Percentiles rank a stretch among this genome's conserved stretches.
phyloP scores from a whole-genome alignment of 2,113 vertebrate genomes.

The Scolopax mira region DNA sequence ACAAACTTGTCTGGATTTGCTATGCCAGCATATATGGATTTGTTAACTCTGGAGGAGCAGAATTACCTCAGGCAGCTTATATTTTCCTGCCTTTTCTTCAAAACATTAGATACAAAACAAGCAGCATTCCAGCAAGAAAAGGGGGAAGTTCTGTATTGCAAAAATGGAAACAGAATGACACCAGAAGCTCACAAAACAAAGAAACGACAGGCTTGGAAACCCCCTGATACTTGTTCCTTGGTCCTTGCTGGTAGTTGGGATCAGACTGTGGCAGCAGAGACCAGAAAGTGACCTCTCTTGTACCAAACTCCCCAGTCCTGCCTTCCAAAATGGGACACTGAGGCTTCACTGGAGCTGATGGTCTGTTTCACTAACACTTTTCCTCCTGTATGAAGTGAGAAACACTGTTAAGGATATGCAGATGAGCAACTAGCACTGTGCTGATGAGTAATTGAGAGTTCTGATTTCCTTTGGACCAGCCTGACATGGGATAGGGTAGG shows the following conservation, averaged over 20 bases:
- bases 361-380: neutral
- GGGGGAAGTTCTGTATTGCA: neutral
- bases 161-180: neutral
- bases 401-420: neutral
- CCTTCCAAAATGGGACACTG: neutral
- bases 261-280: neutral
- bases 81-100: neutral
- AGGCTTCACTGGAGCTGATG: neutral
- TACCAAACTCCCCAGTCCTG: neutral
- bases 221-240: neutral
- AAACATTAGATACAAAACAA: neutral
- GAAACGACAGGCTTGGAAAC: neutral
- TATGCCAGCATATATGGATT: neutral
- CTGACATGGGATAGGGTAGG: neutral
- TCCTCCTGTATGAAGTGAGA: rapidly evolving
- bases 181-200: neutral
- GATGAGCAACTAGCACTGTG: neutral
- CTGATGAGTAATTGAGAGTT: neutral
- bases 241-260: neutral
- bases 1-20: neutral
- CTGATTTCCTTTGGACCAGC: neutral
- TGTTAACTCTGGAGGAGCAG: neutral
- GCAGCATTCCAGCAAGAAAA: neutral
- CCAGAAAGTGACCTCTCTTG: neutral
- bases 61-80: neutral